Conservation (phyloP, 2,888 invertebrate genomes). For the Macrophya alboannulata region DNA sequence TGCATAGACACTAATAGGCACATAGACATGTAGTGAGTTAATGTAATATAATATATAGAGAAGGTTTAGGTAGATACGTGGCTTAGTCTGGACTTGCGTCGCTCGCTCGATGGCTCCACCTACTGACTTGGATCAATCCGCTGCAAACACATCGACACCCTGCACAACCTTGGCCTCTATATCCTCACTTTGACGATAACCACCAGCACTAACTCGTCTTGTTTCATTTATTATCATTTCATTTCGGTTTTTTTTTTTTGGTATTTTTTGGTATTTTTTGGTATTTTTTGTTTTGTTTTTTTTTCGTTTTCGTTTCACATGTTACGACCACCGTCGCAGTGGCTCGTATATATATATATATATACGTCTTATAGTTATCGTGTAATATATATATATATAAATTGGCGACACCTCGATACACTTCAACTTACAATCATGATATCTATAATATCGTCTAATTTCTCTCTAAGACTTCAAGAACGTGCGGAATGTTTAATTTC, state of each 20-base stretch:
- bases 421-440: constrained; percentile 28
- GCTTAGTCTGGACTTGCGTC: constrained; percentile 79
- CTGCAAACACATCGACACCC: constrained; percentile 80
- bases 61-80: constrained; percentile 80
- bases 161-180: constrained; percentile 72
- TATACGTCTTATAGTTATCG: constrained; percentile 6
- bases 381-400: not conserved
- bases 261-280: not conserved
- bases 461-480: not conserved
- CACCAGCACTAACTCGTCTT: constrained; percentile 49
- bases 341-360: too few species aligned
- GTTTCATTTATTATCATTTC: constrained; percentile 36
- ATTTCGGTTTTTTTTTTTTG: not conserved
- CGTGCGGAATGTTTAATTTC: not conserved
- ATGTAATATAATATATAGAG: constrained; percentile 78
- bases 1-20: constrained; percentile 61
- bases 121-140: constrained; percentile 80
- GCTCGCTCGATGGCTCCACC: constrained; percentile 79
- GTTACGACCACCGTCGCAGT: not conserved
- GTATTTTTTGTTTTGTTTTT: not conserved
- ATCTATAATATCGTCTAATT: constrained; percentile 2
- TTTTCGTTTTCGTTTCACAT: constrained; percentile 18
- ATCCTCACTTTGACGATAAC: constrained; percentile 48
- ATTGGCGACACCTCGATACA: constrained; percentile 11
- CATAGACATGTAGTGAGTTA: constrained; percentile 79